A percentile compares a stretch with the other conserved stretches of the same genome.
These are phyloP conservation scores for Trichogramma dendrolimi DNA, from an alignment of 2,888 invertebrate genomes.

Conservation along the genomic window DNA sequence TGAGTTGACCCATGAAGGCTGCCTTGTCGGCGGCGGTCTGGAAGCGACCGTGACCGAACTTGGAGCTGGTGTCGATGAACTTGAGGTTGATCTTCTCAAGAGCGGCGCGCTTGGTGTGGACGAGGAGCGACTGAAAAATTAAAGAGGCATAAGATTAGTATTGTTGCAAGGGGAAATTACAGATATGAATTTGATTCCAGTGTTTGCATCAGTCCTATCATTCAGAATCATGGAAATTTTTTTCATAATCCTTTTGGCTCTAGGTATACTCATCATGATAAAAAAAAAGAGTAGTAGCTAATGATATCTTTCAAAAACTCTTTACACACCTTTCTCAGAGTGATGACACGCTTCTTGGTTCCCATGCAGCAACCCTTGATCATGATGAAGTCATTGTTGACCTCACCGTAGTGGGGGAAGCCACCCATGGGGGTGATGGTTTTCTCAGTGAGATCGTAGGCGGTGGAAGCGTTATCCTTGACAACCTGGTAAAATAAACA, in stretches of 20 bases:
- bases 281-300: not conserved
- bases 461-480: slow-evolving; percentile 96
- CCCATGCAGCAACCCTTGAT: slow-evolving; percentile 95
- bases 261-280: slow-evolving; percentile 44
- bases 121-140: slow-evolving; percentile 74
- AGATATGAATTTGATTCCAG: not conserved
- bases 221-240: slow-evolving; percentile 47
- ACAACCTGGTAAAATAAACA: slow-evolving; percentile 60
- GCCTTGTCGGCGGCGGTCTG: slow-evolving; percentile 97
- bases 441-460: slow-evolving; percentile 93
- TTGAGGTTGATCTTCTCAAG: slow-evolving; percentile 97
- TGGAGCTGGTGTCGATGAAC: slow-evolving; percentile 98
- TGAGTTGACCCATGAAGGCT: slow-evolving; percentile 93
- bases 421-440: slow-evolving; percentile 99
- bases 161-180: not conserved
- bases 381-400: slow-evolving; percentile 98
- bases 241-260: slow-evolving; percentile 44
- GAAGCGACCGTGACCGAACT: slow-evolving; percentile 99
- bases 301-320: not conserved
- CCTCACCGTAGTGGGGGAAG: slow-evolving; percentile 99
- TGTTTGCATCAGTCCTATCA: slow-evolving; percentile 50
- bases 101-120: slow-evolving; percentile 91
- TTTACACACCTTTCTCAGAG: slow-evolving; percentile 76
- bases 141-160: not conserved
- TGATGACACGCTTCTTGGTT: slow-evolving; percentile 94